Base-by-base conservation (phyloP, 1,140 invertebrate genomes). In the Pseudoatta argentina region DNA sequence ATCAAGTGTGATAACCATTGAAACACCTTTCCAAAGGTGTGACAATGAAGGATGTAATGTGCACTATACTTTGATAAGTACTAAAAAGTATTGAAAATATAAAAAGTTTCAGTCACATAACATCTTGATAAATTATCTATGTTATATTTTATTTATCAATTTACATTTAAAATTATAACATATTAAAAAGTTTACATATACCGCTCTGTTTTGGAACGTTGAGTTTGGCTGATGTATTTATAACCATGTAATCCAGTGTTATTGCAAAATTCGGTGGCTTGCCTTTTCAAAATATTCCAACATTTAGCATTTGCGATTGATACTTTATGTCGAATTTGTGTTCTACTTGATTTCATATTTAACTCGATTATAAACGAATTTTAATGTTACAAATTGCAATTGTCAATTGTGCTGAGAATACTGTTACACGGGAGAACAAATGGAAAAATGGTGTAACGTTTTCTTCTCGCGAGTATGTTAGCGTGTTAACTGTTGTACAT, bases 231-330 rank as follows among this genome's bases (percentile, higher is more conserved):
- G 14, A 94, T 92, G n/a, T 93, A 93, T 57, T 92, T 93, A 53
- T 93, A 94, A 5, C 93, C 93, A n/a, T 93, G 93, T 0, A 94
- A 79, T 48, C 92, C 91, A 1, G 93, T 94, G 0, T 87, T 77
- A 3, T 87, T 86, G 57, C 92, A 94, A 86, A 94, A 94, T 51
- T 91, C 87, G 16, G 30, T 61, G 0, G 90, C 76, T 8, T 93
- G 91, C 24, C 67, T 91, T 21, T 91, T 91, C 0, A 90, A 10
- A 7, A 59, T 72, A 30, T 3, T 61, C 30, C 34, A 85, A 24
- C 44, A 67, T 72, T 63, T 82, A 8, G 8, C 3, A 24, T 67
- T 18, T 0, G 34, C 5, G n/a, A 24, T 1, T n/a, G 10, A n/a
- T 8, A 24, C 16, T 16, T 75, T 61, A 1, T 24, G 10, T 44